Evolutionary conservation across 2,888 invertebrate genomes (phyloP), one percentile per base, ranked within the genome.

Genomic region (Oxyteleia sp.): DNA sequence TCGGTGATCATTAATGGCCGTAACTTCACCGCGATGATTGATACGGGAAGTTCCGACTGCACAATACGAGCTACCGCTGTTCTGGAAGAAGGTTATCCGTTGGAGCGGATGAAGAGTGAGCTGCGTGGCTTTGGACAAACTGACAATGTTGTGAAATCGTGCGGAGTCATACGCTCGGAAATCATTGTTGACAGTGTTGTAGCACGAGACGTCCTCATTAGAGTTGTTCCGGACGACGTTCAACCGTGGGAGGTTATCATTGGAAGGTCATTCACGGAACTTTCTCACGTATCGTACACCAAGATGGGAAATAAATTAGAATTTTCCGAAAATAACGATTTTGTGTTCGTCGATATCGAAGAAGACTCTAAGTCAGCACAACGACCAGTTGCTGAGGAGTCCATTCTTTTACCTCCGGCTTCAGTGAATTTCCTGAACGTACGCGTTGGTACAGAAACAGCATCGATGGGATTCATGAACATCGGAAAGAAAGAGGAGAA

Each of bases 41-140:
- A 86, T 61, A 61, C 83, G 0, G 83, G 84, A 7, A 83, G 84
- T 29, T 83, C 75, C 16, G 79, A 69, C 8, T 84, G 86, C 47
- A 86, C 85, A 4, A 75, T 84, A 16, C 49, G 49, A 11, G 49
- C 49, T 15, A 49, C 15, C 18, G 18, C 49, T 4, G 49, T 49
- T 10, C 15, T 49, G 1, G 18, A 13, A 10, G 49, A 15, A 15
- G 49, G 49, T 3, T 49, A 4, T 16, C 11, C n/a, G 18, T 11
- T 49, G 13, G 10, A 10, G 13, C 13, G 16, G 18, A 16, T 15
- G 13, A 16, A 13, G 10, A 49, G 13, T 20, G 49, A 49, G 16
- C 18, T 49, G 11, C 13, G 13, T 16, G 49, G 49, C 11, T 49
- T 49, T 49, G 49, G 49, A 16, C 18, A 13, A 16, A 49, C 15